These are phyloP conservation scores for Leptopilina syphax DNA, from an alignment of 2,888 invertebrate species.

Conservation along the genomic window DNA sequence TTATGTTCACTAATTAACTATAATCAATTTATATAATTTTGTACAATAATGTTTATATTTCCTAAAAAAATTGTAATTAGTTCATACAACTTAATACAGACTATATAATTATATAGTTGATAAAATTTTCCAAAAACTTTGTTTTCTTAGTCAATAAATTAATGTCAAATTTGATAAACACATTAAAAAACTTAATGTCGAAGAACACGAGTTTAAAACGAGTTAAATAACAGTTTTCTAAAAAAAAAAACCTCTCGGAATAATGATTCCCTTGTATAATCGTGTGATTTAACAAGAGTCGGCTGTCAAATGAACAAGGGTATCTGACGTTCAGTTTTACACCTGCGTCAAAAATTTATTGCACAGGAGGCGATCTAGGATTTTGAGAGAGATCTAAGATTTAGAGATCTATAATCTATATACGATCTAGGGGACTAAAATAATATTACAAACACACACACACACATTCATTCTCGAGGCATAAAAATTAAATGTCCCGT, in stretches of 20 bases:
- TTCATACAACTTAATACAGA: too few relatives aligned
- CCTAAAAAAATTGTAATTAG: too few relatives aligned
- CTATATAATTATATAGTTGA: too few relatives aligned
- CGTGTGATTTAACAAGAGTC: constrained; percentile 38
- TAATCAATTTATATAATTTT: too few relatives aligned
- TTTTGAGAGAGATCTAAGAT: constrained; percentile 4
- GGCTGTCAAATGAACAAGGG: constrained; percentile 35
- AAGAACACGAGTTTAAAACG: too few relatives aligned
- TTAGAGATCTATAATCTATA: constrained; percentile 6
- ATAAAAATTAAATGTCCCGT: constrained; percentile 15
- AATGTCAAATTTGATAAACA: too few relatives aligned
- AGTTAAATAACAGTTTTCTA: too few relatives aligned
- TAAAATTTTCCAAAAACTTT: too few relatives aligned
- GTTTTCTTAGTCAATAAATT: too few relatives aligned
- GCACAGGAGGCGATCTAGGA: constrained; percentile 14
- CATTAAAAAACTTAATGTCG: too few relatives aligned
- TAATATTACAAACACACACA: constrained; percentile 12
- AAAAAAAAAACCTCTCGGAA: constrained; percentile 8
- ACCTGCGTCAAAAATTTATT: constrained; percentile 35
- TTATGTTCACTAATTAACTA: too few relatives aligned
- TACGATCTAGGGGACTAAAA: not conserved
- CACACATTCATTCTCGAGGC: not conserved
- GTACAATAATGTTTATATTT: too few relatives aligned
- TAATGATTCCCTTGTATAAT: constrained; percentile 20
- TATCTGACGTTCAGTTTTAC: constrained; percentile 25